Evolutionary conservation across 2,888 invertebrate species (phyloP), one percentile per base, ranked within the genome.

Genomic region (Helobdella robusta): DNA sequence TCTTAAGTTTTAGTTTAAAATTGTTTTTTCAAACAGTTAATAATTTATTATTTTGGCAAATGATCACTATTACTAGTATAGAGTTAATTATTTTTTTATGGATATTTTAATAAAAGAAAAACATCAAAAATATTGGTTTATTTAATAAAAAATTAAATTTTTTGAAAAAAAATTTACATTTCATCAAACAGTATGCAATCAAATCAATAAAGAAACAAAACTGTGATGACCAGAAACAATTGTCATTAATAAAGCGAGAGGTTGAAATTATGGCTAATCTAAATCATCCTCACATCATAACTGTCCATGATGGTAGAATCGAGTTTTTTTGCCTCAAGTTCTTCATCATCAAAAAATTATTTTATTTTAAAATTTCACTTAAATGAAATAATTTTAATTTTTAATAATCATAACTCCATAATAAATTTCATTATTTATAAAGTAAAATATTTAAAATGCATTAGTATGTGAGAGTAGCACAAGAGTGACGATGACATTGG

Each of bases 241-340:
- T 62, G 2, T 44, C 46, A 5, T 30, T 44, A 35, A 62, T 62
- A n/a, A 46, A 50, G 35, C 30, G 97, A 71, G 97, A 98, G 82
- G 97, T 98, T 78, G 92, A 95, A 81, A 97, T 98, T 74, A 97
- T 98, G 95, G 93, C 94, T 66, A 93, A 92, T 58, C 90, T 97
- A 60, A 87, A 90, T 74, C 98, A 98, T 84, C 97, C 95, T 6
- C 94, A 98, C 80, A 97, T 98, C 80, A 94, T 98, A 81, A 94
- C 97, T 82, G 95, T 98, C 78, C 93, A 93, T 82, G 98, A 98
- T 89, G 95, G 95, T 94, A 82, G 15, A 52, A 18, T n/a, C 15
- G 11, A 52, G 8, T 2, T 56, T 56, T 8, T 56, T 25, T 8
- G 20, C 20, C 20, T 15, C 25, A 48, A 48, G n/a, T 48, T 48